Percentiles rank a stretch among this genome's conserved stretches.
Evolutionary conservation across 2,797 vertebrate genomes (phyloP).

Genomic region (Thalassophryne amazonica): DNA sequence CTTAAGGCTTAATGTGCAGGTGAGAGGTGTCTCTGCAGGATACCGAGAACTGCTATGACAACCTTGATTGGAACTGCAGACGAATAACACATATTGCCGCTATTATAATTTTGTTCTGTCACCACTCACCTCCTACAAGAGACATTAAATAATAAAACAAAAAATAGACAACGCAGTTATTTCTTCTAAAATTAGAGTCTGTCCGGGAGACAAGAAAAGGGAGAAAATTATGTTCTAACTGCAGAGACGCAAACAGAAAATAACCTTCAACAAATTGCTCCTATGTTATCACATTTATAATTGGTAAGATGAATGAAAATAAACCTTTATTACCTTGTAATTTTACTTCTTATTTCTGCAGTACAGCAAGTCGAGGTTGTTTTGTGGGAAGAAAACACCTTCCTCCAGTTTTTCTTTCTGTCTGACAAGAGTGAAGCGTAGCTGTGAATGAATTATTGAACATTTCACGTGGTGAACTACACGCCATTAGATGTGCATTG

Average conservation of each 20-base stretch:
- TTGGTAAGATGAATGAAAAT: too few species aligned
- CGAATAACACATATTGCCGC: conserved; percentile 41
- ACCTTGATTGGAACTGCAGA: conserved; percentile 53
- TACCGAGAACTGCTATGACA: conserved; percentile 16
- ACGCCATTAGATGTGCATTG: conserved; percentile 12
- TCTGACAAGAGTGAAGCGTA: conserved; percentile 27
- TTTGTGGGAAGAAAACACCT: conserved; percentile 6
- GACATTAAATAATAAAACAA: conserved; percentile 10
- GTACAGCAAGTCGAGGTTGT: too few species aligned
- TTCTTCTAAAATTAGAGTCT: background rate
- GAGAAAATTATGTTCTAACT: background rate
- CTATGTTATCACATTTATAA: background rate
- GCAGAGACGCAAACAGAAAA: background rate
- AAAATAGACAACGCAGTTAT: background rate
- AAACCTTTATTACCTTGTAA: too few species aligned
- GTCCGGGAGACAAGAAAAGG: background rate
- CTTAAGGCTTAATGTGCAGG: conserved; percentile 32
- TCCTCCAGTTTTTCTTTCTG: background rate
- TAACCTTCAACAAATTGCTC: too few species aligned
- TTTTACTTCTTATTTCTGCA: too few species aligned
- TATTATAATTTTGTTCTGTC: background rate
- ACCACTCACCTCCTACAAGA: background rate
- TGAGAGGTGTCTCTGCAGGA: conserved; percentile 47
- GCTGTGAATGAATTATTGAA: conserved; percentile 48
- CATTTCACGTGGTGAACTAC: conserved; percentile 19